A percentile compares a stretch with the other conserved stretches of the same genome.
Conservation (phyloP, 2,888 invertebrate species). For the Drosophila maculinotata region DNA sequence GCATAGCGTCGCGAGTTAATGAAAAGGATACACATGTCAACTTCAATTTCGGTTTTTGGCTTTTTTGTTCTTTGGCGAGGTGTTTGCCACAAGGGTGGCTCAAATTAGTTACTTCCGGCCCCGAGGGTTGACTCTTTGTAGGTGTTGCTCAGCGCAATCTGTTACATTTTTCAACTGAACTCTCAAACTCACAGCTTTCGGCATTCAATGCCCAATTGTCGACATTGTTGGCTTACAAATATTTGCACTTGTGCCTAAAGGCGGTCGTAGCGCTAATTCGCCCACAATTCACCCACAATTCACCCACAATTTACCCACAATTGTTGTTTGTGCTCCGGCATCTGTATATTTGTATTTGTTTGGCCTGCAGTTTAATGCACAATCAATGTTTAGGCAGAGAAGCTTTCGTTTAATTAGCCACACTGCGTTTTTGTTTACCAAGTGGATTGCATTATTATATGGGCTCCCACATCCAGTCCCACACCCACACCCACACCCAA, state of each 20-base stretch:
- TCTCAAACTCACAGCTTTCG: constrained; percentile 7
- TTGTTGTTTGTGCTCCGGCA: constrained; percentile 32
- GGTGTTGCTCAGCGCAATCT: constrained; percentile 81
- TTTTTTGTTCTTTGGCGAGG: constrained; percentile 48
- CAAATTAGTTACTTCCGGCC: constrained; percentile 76
- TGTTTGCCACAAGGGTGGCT: constrained; percentile 74
- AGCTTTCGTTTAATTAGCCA: constrained; percentile 70
- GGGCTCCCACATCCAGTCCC: constrained; percentile 8
- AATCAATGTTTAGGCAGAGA: constrained; percentile 67
- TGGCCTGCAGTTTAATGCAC: constrained; percentile 70
- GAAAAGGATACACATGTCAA: constrained; percentile 85
- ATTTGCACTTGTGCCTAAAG: constrained; percentile 67
- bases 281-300: constrained; percentile 61
- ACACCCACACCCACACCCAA: not conserved
- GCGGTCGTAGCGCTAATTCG: constrained; percentile 54
- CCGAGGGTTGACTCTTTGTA: constrained; percentile 68
- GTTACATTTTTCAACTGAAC: constrained; percentile 78
- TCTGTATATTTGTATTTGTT: constrained; percentile 26
- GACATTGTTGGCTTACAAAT: constrained; percentile 70
- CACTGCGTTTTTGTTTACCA: constrained; percentile 55
- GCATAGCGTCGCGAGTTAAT: constrained; percentile 82
- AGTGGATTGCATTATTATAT: constrained; percentile 29
- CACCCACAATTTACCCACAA: constrained; percentile 50
- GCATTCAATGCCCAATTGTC: constrained; percentile 39
- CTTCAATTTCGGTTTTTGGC: constrained; percentile 78